Base-by-base conservation (phyloP, 2,797 vertebrate genomes). In the Spinus olivaceus region DNA sequence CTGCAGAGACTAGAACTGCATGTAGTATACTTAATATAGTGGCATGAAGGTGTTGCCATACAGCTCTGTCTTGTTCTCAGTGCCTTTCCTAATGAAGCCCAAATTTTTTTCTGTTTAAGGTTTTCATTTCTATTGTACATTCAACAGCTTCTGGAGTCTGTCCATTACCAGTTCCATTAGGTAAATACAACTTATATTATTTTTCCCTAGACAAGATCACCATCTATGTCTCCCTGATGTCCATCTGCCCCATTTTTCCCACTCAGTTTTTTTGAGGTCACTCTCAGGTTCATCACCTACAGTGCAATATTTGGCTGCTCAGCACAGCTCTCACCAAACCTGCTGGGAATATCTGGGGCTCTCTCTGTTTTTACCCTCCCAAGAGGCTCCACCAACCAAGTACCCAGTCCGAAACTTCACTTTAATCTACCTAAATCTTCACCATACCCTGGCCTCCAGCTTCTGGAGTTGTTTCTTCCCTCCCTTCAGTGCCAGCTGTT, bases 401-500 rank as follows among this genome's bases (percentile, higher is more conserved):
- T 11, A 3, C 51, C 23, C 49, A 27, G 13, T 60, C 53, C 83
- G 53, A 65, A 95, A 39, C 6, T 41, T 80, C 37, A 50, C 27
- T 7, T 60, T 20, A 28, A 12, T 33, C 69, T 59, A 80, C 19
- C 24, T 49, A 51, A 12, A 3, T 35, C 15, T 86, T 64, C 37
- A 56, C 30, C 93, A 27, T 96, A 98, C 98, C 97, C 98, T 97
- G 2, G 95, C 69, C 90, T 98, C 98, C 81, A 98, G 96, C 64
- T 99, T 98, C 96, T 99, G 98, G 5, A 99, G 96, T 64, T 99
- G 98, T 6, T 99, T 99, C 97, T 98, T 98, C 20, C 98, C 98
- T 1, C 98, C 98, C 95, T 98, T 99, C 96, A 98, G 96, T 2
- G 98, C 98, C 95, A 98, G 18, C 93, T 96, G 94, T 73, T 94